These are phyloP conservation scores for Myotis pilosus DNA, from an alignment of 2,797 vertebrate species.

Conservation along the genomic window DNA sequence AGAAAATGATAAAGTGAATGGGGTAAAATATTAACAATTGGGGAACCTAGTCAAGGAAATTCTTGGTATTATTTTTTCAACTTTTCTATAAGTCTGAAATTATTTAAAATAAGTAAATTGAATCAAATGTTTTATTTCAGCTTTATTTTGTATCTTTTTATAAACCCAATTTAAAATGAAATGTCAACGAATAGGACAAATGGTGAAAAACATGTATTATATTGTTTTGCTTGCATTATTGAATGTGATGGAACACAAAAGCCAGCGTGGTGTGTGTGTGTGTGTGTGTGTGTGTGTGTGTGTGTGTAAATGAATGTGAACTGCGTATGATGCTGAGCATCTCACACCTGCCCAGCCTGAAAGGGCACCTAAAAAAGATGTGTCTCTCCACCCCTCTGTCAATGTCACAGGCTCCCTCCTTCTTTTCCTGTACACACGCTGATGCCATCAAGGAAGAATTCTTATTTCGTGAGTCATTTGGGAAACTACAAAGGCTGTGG, in stretches of 20 bases:
- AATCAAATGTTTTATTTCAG: background rate
- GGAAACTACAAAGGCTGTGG: conserved; percentile 23
- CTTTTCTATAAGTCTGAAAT: background rate
- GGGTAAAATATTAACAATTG: background rate
- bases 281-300: background rate
- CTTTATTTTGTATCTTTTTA: background rate
- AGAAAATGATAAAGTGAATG: background rate
- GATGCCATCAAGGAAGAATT: conserved; percentile 33
- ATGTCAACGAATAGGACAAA: background rate
- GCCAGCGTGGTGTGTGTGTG: background rate
- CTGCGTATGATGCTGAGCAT: background rate
- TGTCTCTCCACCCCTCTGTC: background rate
- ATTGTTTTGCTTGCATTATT: background rate
- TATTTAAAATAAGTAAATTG: background rate
- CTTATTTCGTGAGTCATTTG: conserved; percentile 42
- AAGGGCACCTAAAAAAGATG: background rate
- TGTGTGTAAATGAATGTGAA: background rate
- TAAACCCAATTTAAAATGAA: conserved; percentile 29
- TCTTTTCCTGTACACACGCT: background rate
- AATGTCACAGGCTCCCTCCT: background rate
- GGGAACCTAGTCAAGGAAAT: background rate
- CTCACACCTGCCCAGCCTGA: background rate
- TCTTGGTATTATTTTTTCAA: background rate
- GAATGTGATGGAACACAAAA: background rate
- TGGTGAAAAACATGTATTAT: background rate